phyloP scores from a whole-genome alignment of 2,113 vertebrate species.

The Sylvietta virens region DNA sequence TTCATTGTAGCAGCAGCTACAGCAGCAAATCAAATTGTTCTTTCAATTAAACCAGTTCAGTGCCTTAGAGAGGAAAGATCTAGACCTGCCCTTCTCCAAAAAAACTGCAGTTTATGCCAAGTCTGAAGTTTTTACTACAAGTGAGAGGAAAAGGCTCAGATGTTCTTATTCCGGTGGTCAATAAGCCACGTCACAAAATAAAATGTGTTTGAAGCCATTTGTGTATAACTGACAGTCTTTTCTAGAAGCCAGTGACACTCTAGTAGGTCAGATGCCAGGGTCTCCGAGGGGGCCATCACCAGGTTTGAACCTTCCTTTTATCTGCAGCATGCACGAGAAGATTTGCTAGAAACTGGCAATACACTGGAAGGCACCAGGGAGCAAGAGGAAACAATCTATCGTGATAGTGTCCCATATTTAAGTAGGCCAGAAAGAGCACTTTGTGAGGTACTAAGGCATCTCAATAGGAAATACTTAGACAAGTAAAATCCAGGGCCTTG shows the following conservation, averaged over 20 bases:
- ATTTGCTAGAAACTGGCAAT: neutral
- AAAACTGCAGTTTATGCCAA: slow-evolving; percentile 24
- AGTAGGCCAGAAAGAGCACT: neutral
- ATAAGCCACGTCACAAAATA: slow-evolving; percentile 15
- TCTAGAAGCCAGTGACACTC: neutral
- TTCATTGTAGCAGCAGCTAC: slow-evolving; percentile 56
- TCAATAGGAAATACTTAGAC: neutral
- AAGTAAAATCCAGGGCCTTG: neutral
- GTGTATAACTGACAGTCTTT: neutral
- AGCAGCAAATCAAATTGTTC: slow-evolving; percentile 74
- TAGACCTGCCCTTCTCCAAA: neutral
- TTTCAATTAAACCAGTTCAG: slow-evolving; percentile 73
- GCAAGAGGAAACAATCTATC: neutral
- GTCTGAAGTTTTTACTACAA: slow-evolving; percentile 51
- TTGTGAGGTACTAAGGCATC: neutral
- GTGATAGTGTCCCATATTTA: neutral
- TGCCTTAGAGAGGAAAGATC: slow-evolving; percentile 55
- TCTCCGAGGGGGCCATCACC: neutral
- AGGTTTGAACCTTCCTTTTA: neutral
- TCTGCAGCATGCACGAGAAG: neutral
- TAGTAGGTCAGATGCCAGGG: neutral
- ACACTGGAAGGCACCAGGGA: neutral
- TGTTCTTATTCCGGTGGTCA: neutral
- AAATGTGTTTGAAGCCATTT: slow-evolving; percentile 6
- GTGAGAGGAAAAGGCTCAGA: slow-evolving; percentile 27